These are phyloP conservation scores for Masnerella sp. DNA, from an alignment of 2,888 invertebrate species.

Conservation along the genomic window DNA sequence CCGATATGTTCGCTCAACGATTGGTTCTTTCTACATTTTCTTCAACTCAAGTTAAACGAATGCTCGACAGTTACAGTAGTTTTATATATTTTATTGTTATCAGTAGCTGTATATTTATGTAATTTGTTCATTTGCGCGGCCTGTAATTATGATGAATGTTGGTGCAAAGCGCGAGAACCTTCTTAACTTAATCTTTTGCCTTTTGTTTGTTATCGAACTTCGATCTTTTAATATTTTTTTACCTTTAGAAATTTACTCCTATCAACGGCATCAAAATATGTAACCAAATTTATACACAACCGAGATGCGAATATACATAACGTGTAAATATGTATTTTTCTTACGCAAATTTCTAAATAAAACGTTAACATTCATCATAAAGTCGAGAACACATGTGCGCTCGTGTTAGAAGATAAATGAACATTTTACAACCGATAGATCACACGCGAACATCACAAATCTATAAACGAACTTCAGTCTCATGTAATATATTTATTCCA, in stretches of 20 bases:
- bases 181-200: no score
- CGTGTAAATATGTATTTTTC: constrained; percentile 27
- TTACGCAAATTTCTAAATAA: constrained; percentile 1
- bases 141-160: constrained; percentile 56
- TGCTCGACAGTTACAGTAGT: constrained; percentile 33
- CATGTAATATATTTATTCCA: constrained; percentile 47
- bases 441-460: constrained; percentile 20
- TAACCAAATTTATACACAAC: neutral
- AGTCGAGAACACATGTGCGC: neutral
- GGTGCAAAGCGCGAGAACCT: neutral
- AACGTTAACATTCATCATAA: constrained; percentile 43
- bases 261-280: no score
- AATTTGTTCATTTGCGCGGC: constrained; percentile 50
- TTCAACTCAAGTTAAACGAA: constrained; percentile 9
- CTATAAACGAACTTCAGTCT: constrained; percentile 3
- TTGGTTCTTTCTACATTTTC: constrained; percentile 8
- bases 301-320: neutral
- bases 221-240: no score
- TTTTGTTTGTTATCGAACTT: no score
- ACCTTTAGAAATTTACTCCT: no score
- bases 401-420: constrained; percentile 19
- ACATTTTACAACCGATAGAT: constrained; percentile 47
- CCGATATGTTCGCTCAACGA: neutral
- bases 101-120: constrained; percentile 46
- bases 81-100: constrained; percentile 45